Evolutionary conservation across 2,797 vertebrate species (phyloP).

Genomic region (Clamator glandarius): DNA sequence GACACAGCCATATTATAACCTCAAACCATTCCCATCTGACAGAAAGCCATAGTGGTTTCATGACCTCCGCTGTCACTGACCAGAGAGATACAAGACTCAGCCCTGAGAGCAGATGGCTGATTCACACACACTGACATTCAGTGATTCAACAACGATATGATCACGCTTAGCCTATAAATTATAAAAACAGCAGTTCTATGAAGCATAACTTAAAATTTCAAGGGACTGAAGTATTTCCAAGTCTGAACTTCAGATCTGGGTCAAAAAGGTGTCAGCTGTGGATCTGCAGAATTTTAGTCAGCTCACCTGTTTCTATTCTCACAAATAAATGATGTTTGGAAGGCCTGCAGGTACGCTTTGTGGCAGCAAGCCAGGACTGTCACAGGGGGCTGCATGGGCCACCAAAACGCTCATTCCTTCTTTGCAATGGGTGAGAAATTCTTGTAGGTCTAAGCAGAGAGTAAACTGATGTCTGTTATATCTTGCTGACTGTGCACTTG

Average conservation of each 20-base stretch:
- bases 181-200: slow-evolving; percentile 33
- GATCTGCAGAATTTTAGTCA: slow-evolving; percentile 21
- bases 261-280: slow-evolving; percentile 50
- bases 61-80: slow-evolving; percentile 11
- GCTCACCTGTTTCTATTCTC: neutral
- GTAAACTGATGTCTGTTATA: neutral
- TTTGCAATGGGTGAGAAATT: neutral
- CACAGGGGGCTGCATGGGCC: neutral
- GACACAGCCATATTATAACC: neutral
- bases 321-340: neutral
- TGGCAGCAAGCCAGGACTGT: neutral
- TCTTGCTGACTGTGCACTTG: neutral
- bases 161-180: slow-evolving; percentile 17
- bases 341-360: neutral
- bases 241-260: slow-evolving; percentile 48
- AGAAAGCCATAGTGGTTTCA: neutral
- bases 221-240: slow-evolving; percentile 32
- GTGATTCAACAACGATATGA: neutral
- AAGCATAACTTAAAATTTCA: slow-evolving; percentile 58
- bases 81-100: neutral
- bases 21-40: neutral
- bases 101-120: slow-evolving; percentile 54
- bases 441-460: neutral
- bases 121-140: neutral
- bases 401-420: neutral